Conservation (phyloP, 2,888 invertebrate species). For the Diplazon laetatorius region DNA sequence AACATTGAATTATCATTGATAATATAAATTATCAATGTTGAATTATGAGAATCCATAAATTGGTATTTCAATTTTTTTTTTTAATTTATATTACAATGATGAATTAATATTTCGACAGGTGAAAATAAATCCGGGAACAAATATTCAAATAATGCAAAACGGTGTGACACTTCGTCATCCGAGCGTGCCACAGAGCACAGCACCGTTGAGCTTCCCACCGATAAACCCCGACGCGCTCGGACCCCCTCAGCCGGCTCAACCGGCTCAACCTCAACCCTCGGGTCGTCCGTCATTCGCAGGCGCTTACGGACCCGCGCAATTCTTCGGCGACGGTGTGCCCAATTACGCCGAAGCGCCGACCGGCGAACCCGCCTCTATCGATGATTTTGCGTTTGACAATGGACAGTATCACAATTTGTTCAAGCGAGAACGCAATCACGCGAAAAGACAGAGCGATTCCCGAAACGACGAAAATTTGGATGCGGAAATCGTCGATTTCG, state of each 20-base stretch:
- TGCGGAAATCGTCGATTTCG: slow-evolving; percentile 37
- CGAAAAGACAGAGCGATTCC: slow-evolving; percentile 63
- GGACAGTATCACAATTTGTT: slow-evolving; percentile 74
- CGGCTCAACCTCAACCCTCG: slow-evolving; percentile 58
- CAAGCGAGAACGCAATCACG: slow-evolving; percentile 71
- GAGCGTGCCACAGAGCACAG: slow-evolving; percentile 69
- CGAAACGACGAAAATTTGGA: slow-evolving; percentile 47
- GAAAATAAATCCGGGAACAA: slow-evolving; percentile 78
- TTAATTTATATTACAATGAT: no score
- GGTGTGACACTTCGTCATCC: slow-evolving; percentile 80
- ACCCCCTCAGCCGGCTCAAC: no score
- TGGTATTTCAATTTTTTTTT: no score
- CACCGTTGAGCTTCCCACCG: slow-evolving; percentile 75
- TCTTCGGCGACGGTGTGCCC: slow-evolving; percentile 70
- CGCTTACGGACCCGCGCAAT: slow-evolving; percentile 62
- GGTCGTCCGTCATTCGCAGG: slow-evolving; percentile 50
- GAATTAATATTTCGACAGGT: slow-evolving; percentile 70
- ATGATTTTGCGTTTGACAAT: slow-evolving; percentile 69
- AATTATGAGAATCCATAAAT: no score
- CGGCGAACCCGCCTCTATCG: slow-evolving; percentile 59
- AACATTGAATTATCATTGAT: no score
- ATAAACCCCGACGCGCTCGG: slow-evolving; percentile 67
- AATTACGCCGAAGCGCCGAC: slow-evolving; percentile 62
- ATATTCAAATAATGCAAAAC: slow-evolving; percentile 75
- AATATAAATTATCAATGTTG: no score